These are phyloP conservation scores for Cerastoderma edule DNA, from an alignment of 2,888 invertebrate genomes.

Conservation along the genomic window DNA sequence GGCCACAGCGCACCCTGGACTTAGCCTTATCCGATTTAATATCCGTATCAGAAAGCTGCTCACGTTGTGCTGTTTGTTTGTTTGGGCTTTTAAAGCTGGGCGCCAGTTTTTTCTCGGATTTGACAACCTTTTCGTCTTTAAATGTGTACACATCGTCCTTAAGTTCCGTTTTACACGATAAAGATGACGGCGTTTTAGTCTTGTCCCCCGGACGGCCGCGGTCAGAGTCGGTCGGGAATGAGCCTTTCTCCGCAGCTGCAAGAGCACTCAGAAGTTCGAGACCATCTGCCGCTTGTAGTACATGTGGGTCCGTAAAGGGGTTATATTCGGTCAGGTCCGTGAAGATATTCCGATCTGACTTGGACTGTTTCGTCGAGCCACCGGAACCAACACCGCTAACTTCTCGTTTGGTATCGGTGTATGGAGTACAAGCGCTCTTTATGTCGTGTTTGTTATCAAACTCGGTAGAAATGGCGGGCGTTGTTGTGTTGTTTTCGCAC, in stretches of 20 bases:
- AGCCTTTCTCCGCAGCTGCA: conserved; percentile 78
- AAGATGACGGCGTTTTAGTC: background rate
- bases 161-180: background rate
- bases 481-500: too few species aligned
- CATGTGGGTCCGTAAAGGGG: conserved; percentile 77
- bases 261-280: conserved; percentile 78
- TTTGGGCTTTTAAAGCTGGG: background rate
- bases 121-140: conserved; percentile 22
- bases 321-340: conserved; percentile 64
- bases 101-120: conserved; percentile 5
- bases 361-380: too few species aligned
- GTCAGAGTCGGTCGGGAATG: conserved; percentile 45
- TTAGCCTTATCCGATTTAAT: conserved; percentile 27
- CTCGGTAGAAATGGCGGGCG: too few species aligned
- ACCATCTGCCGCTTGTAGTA: conserved; percentile 77
- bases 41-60: background rate
- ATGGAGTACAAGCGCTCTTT: too few species aligned
- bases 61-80: background rate
- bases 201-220: background rate
- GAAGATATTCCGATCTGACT: conserved; percentile 47
- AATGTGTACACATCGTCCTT: conserved; percentile 38
- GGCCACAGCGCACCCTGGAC: conserved; percentile 54
- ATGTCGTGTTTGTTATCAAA: too few species aligned
- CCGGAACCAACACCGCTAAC: background rate
- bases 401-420: too few species aligned